Conservation (phyloP, 1,140 invertebrate genomes). For the Scaptomyza hsui region DNA sequence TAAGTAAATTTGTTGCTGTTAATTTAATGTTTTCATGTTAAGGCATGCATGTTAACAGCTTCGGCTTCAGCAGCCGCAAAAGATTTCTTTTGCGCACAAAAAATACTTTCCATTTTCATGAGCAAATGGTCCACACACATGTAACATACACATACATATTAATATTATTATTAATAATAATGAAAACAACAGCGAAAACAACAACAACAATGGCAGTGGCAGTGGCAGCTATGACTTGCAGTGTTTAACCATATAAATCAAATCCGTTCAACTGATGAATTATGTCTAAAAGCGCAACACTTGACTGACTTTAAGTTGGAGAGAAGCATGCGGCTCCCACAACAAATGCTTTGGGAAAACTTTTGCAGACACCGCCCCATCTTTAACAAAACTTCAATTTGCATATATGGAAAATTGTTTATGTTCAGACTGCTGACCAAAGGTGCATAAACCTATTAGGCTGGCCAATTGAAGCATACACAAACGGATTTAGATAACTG, state of each 20-base stretch:
- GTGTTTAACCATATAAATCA: slow-evolving; percentile 80
- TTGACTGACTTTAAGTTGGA: slow-evolving; percentile 60
- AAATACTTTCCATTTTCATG: slow-evolving; percentile 78
- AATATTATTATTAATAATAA: slow-evolving; percentile 28
- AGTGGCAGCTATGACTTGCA: slow-evolving; percentile 54
- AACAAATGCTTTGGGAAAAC: slow-evolving; percentile 14
- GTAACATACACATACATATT: slow-evolving; percentile 7
- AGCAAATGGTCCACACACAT: slow-evolving; percentile 49
- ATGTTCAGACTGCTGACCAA: slow-evolving; percentile 37
- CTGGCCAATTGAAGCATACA: neutral
- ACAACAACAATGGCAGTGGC: neutral
- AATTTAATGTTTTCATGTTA: slow-evolving; percentile 69
- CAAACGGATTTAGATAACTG: neutral
- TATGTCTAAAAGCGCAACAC: slow-evolving; percentile 73
- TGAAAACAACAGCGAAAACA: slow-evolving; percentile 4
- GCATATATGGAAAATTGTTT: slow-evolving; percentile 60
- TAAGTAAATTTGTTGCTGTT: slow-evolving; percentile 39
- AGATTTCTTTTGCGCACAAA: slow-evolving; percentile 68
- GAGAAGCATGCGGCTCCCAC: slow-evolving; percentile 6
- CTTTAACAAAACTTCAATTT: slow-evolving; percentile 53
- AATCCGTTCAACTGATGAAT: slow-evolving; percentile 80
- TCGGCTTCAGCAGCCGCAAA: slow-evolving; percentile 41
- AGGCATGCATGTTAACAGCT: slow-evolving; percentile 76
- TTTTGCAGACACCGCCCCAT: slow-evolving; percentile 37
- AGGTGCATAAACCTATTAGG: slow-evolving; percentile 14